Conservation (phyloP, 2,113 vertebrate genomes). For the Macquaria ambigua region DNA sequence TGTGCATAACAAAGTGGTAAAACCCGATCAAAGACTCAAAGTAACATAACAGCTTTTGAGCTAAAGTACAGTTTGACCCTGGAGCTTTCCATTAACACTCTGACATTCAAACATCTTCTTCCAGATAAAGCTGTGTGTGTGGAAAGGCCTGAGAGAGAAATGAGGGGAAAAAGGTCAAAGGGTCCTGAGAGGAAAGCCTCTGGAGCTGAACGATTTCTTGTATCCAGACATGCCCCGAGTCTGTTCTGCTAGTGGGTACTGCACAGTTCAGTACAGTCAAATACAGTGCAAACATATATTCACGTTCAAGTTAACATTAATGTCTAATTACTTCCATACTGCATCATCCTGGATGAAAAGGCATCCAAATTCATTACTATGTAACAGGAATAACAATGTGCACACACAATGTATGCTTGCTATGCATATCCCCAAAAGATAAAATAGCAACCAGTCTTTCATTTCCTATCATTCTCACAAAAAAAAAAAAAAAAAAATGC, state of each 20-base stretch:
- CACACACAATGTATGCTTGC: neutral
- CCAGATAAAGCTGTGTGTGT: conserved; percentile 39
- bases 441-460: neutral
- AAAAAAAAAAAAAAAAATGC: conserved; percentile 3
- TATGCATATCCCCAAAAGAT: neutral
- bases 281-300: conserved; percentile 17
- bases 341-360: neutral
- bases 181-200: conserved; percentile 43
- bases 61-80: conserved; percentile 25
- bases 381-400: neutral
- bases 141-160: conserved; percentile 26
- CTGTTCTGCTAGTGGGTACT: neutral
- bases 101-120: conserved; percentile 59
- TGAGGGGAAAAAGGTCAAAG: conserved; percentile 46
- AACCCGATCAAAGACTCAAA: conserved; percentile 1
- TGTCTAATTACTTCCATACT: neutral
- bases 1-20: conserved; percentile 21
- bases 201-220: conserved; percentile 49
- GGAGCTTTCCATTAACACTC: conserved; percentile 39
- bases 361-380: neutral
- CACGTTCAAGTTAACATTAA: neutral
- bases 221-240: conserved; percentile 2
- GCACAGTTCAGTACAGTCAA: conserved; percentile 8
- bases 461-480: neutral
- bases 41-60: neutral